Base-by-base conservation (phyloP, 2,797 vertebrate species). In the Danionella dracula region DNA sequence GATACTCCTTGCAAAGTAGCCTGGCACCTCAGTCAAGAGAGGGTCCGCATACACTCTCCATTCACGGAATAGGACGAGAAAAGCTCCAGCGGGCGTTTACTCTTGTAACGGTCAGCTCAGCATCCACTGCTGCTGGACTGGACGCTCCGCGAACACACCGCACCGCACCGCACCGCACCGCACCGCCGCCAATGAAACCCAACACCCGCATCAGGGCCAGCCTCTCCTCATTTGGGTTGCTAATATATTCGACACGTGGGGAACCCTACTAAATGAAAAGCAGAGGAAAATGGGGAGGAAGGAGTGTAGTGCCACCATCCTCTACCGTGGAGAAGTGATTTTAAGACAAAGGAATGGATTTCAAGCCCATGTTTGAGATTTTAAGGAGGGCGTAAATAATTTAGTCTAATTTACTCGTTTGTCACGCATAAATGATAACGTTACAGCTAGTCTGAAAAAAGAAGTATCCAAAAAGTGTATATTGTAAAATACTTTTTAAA, bases 281-380 rank as follows among this genome's bases (percentile, higher is more conserved):
- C 56, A 37, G 29, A 71, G 53, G 72, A 49, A 66, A 64, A 68
- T 63, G 64, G 72, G 65, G 44, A 76, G 45, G 69, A 61, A 50
- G 32, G 44, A 45, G 72, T 90, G 73, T 90, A 87, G 86, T 89
- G 88, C 89, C 90, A 88, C 86, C 88, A 81, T 86, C 87, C 88
- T 89, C 85, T 82, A 16, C 60, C 78, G 55, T 34, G 72, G 84
- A 88, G 87, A 87, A 90, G 76, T 89, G 65, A 76, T 77, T 41
- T 74, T 40, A 38, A 54, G 77, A 89, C 86, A 91, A 88, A 89
- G 85, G 80, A 74, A 35, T 68, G 8, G 37, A 37, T 68, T 40
- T 29, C 9, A 9, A 16, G 40, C 9, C 13, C 8, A 8, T 15
- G 23, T 40, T 13, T 1, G 4, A 16, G 32, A 8, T 35, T 17